Base-by-base conservation (phyloP, 2,888 invertebrate genomes). In the Chymomyza amoena region DNA sequence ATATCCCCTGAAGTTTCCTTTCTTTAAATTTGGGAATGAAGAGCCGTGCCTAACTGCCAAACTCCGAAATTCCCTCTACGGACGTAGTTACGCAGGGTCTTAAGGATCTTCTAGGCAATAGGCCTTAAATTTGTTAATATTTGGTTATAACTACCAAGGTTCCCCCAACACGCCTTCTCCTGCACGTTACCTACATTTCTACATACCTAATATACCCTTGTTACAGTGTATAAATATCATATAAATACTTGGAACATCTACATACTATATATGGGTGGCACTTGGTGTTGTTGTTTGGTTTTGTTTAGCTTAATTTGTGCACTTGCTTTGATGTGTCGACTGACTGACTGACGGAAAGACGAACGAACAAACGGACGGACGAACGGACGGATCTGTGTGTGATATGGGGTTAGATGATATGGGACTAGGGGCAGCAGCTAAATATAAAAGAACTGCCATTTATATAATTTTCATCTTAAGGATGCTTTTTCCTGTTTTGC, bases 251-350 rank as follows among this genome's bases (percentile, higher is more conserved):
- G 32, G 39, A 45, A 2, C 39, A 45, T 45, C 13, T 13, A 45
- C 10, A 10, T 45, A 13, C 39, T 13, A 45, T 13, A 45, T 45
- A 45, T 45, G 39, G 7, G 57, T 25, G 16, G 57, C 10, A 68
- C 72, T 60, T 45, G 61, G 54, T 52, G 61, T 60, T 66, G 68
- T 66, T 85, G 81, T 81, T 83, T 76, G 84, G 87, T 86, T 83
- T 83, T 86, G 88, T 78, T 83, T 86, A 88, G 83, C 83, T 84
- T 83, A 88, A 83, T 83, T 83, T 83, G 88, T 74, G 73, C 81
- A 86, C 81, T 86, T 77, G 88, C 83, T 83, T 83, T 83, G 83
- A 83, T 88, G 83, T 88, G 81, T 83, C 63, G 73, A 13, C 57
- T 57, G 16, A 57, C 20, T 15, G 57, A 28, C 56, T 18, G 13